Evolutionary conservation across 2,113 vertebrate genomes (phyloP), one percentile per base, ranked within the genome.

Genomic region (Mohoua ochrocephala): DNA sequence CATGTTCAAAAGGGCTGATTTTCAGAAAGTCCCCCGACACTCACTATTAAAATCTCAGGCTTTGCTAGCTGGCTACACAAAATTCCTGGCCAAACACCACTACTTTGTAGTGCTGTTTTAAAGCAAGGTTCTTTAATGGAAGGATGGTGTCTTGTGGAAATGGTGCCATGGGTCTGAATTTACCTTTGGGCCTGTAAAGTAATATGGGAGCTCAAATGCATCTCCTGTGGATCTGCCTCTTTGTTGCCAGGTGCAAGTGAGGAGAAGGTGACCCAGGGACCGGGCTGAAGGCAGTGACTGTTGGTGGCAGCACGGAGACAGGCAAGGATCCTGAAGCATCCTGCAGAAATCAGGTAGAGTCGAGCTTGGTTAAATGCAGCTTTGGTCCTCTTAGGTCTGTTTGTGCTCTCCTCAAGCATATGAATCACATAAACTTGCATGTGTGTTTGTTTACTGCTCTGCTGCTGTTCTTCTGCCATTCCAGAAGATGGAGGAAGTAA

Each of bases 281-380:
- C 2, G 2, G 28, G 39, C 15, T 41, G 70, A 52, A 39, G 42
- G 53, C 35, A 24, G 30, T 59, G 68, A 22, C 33, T 45, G 9
- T 33, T 0, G 5, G 54, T 50, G 64, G 59, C 50, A 57, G 17
- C 2, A 7, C 15, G 10, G 5, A 3, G 33, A n/a, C 47, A 54
- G 39, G 30, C 22, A 57, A 67, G 31, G 42, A 35, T 35, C 30
- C 22, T 42, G 56, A 76, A 35, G 57, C 50, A 28, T 5, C 28
- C 41, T 61, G 35, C 28, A 30, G 37, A 56, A 61, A 19, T 22
- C 5, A 8, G 19, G 22, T 0, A 0, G 23, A 27, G 39, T 9
- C 0, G 12, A 57, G 23, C 24, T 65, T 2, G 1, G 15, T 9
- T 52, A 53, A 84, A 31, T 0, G 0, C 4, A 5, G 23, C 10